These are phyloP conservation scores for Champsocephalus gunnari DNA, from an alignment of 2,797 vertebrate species.

Conservation along the genomic window DNA sequence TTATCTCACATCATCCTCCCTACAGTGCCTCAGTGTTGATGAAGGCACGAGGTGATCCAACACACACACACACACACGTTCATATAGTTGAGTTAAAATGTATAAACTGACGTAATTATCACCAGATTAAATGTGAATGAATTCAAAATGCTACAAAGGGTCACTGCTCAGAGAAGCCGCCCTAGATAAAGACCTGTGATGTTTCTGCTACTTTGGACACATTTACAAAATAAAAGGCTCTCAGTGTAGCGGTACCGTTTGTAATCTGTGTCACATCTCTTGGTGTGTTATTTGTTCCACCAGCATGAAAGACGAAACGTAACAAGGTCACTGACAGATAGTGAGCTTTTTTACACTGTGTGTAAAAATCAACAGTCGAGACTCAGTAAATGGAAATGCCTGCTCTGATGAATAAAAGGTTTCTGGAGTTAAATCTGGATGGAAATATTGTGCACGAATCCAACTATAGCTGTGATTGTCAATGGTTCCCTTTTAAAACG, in stretches of 20 bases:
- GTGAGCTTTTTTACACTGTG: conserved; percentile 17
- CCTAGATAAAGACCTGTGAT: conserved; percentile 57
- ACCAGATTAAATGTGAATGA: conserved; percentile 55
- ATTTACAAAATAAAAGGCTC: conserved; percentile 39
- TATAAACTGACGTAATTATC: conserved; percentile 57
- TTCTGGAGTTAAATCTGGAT: conserved; percentile 56
- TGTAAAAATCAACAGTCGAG: conserved; percentile 32
- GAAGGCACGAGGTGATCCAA: conserved; percentile 49
- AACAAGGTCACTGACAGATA: conserved; percentile 35
- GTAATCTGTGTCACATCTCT: conserved; percentile 17
- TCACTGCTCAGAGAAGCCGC: conserved; percentile 40
- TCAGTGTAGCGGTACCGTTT: not conserved
- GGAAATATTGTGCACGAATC: conserved; percentile 44
- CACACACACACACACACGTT: conserved; percentile 26
- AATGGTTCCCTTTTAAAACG: conserved; percentile 36
- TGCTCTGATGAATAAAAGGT: conserved; percentile 39
- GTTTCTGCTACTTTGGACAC: conserved; percentile 40
- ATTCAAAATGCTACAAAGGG: conserved; percentile 45
- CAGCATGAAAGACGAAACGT: conserved; percentile 35
- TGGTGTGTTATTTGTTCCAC: conserved; percentile 49
- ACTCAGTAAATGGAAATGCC: conserved; percentile 10
- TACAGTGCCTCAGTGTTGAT: conserved; percentile 43
- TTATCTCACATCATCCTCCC: conserved; percentile 72
- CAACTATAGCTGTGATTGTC: conserved; percentile 44
- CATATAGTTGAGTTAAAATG: conserved; percentile 17